Percentiles rank a stretch among this genome's conserved stretches.
These are phyloP conservation scores for Ictalurus furcatus DNA, from an alignment of 2,113 vertebrate species.

Conservation along the genomic window DNA sequence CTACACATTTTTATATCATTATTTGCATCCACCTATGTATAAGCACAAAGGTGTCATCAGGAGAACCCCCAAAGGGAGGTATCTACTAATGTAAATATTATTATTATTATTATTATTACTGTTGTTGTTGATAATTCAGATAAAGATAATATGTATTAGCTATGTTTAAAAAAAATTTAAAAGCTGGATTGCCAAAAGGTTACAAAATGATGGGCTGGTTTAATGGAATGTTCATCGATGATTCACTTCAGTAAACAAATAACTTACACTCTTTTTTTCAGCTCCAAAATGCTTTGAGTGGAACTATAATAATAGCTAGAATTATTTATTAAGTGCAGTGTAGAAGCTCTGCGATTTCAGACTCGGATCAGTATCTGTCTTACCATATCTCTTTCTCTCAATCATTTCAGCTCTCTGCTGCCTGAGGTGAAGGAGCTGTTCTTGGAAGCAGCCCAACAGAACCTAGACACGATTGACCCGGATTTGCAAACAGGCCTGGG, in stretches of 20 bases:
- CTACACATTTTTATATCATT: background rate
- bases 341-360: background rate
- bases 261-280: background rate
- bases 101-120: background rate
- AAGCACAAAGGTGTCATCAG: background rate
- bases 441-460: constrained; percentile 90
- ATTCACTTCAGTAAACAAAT: background rate
- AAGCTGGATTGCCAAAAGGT: background rate
- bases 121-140: background rate
- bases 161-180: background rate
- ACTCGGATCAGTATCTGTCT: background rate
- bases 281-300: background rate
- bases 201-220: background rate
- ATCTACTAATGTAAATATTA: background rate
- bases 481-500: constrained; percentile 96
- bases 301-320: background rate
- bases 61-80: background rate
- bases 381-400: constrained; percentile 24
- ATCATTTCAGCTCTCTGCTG: constrained; percentile 76
- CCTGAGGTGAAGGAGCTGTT: constrained; percentile 92
- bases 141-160: background rate
- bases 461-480: constrained; percentile 86
- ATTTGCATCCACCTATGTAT: background rate
- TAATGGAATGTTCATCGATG: background rate
- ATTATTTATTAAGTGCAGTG: background rate